Evolutionary conservation across 2,888 invertebrate genomes (phyloP).

Genomic region (Lacanobia oleracea): DNA sequence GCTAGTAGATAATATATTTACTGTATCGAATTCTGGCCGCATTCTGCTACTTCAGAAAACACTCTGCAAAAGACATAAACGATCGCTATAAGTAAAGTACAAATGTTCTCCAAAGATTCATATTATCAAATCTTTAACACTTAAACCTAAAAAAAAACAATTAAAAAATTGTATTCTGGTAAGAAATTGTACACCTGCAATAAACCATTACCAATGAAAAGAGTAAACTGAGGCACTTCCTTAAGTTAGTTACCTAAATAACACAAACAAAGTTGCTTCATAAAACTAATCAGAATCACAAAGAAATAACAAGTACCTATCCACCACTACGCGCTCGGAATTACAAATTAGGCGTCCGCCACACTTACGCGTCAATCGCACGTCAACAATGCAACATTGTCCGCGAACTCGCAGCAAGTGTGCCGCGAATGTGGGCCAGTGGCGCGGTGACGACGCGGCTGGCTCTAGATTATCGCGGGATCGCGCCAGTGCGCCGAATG

Average conservation of each 20-base stretch:
- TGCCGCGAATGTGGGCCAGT: conserved; percentile 49
- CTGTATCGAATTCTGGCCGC: background rate
- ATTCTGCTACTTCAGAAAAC: background rate
- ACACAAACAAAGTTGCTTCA: background rate
- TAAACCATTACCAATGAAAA: too few species aligned
- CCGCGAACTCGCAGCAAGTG: conserved; percentile 23
- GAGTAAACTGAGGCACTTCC: too few species aligned
- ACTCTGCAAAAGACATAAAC: conserved; percentile 16
- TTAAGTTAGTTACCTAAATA: background rate
- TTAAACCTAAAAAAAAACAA: too few species aligned
- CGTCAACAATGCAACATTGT: conserved; percentile 47
- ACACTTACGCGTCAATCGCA: conserved; percentile 26
- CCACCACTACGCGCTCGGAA: background rate
- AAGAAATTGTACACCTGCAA: too few species aligned
- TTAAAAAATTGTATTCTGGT: too few species aligned
- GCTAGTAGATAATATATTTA: too few species aligned
- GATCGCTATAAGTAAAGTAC: too few species aligned
- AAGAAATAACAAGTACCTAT: conserved; percentile 13
- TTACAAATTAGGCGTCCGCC: conserved; percentile 43
- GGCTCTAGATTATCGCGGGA: conserved; percentile 45
- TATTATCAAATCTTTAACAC: too few species aligned
- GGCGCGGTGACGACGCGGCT: conserved; percentile 45
- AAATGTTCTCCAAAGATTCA: too few species aligned
- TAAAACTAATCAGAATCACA: background rate
- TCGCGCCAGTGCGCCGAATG: conserved; percentile 39